These are phyloP conservation scores for Basileuterus tristriatus DNA, from an alignment of 2,797 vertebrate genomes.

Conservation along the genomic window DNA sequence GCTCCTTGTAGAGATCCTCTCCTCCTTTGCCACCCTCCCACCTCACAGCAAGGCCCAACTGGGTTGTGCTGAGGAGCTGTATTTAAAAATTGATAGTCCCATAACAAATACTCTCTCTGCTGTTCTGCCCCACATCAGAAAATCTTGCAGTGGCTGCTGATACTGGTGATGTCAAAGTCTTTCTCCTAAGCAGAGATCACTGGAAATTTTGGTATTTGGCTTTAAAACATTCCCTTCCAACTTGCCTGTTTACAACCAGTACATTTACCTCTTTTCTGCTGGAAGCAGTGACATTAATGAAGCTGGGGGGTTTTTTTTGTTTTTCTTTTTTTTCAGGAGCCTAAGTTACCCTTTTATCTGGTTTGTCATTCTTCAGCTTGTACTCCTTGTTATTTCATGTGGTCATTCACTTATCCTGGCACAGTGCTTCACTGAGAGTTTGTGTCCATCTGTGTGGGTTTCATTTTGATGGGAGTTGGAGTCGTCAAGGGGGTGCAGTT, in stretches of 20 bases:
- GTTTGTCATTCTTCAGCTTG: not conserved
- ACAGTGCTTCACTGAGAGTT: not conserved
- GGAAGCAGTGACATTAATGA: not conserved
- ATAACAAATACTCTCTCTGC: not conserved
- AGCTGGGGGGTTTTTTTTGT: not conserved
- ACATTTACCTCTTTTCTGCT: not conserved
- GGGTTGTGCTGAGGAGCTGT: not conserved
- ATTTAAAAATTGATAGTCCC: constrained; percentile 28
- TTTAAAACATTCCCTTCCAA: not conserved
- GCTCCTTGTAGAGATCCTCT: not conserved
- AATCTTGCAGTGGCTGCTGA: not conserved
- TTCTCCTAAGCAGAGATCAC: not conserved
- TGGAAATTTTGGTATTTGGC: not conserved
- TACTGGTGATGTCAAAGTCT: not conserved
- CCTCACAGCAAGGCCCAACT: not conserved
- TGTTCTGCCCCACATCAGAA: not conserved
- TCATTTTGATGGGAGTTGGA: not conserved
- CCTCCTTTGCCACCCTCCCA: not conserved
- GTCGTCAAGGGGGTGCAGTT: not conserved
- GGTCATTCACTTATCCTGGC: not conserved
- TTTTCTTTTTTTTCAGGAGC: not conserved
- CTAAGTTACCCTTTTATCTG: rapidly evolving
- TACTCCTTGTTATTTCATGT: not conserved
- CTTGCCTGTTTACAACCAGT: not conserved
- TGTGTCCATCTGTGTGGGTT: not conserved